Base-by-base conservation (phyloP, 2,113 vertebrate genomes). In the Stictonetta naevosa region DNA sequence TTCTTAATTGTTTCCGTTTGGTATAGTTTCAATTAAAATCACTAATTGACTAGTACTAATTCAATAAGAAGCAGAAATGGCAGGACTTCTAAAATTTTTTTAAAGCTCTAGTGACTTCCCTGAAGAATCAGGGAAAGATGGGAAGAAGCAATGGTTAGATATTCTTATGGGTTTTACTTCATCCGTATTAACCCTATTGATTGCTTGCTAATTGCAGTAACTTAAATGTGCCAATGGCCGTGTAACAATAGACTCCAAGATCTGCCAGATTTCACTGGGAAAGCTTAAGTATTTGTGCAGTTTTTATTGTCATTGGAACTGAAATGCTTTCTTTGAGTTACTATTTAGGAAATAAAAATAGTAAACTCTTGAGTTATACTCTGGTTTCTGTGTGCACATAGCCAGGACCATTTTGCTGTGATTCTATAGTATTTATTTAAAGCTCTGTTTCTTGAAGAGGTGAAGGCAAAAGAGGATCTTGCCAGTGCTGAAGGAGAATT, bases 1-100 rank as follows among this genome's bases (percentile, higher is more conserved):
- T 85, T 88, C 80, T 91, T 72, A 76, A 83, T 90, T 90, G 44
- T 52, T 86, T 96, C 62, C 19, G 0, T 83, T 71, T 93, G 68
- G 23, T 90, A 40, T 44, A 68, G 20, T 72, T 90, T 88, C 64
- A 90, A n/a, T 90, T 92, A 62, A 67, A 84, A 79, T 0, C 13
- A n/a, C 21, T 76, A 68, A 82, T 68, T 83, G 62, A 40, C 46
- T 75, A 63, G 15, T 38, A 58, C 1, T 8, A 31, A 81, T 52
- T 81, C 36, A 74, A 13, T 50, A 76, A 58, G 19, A 77, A 60
- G 11, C 13, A 88, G 42, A 60, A 95, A 71, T 53, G n/a, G 8
- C 4, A 62, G 18, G 8, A 7, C 8, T 4, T 31, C 14, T 11
- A 8, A 21, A 11, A 34, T 52, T 28, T 28, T 78, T 56, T 19